Evolutionary conservation across 2,113 vertebrate genomes (phyloP).

Genomic region (Mus pahari): DNA sequence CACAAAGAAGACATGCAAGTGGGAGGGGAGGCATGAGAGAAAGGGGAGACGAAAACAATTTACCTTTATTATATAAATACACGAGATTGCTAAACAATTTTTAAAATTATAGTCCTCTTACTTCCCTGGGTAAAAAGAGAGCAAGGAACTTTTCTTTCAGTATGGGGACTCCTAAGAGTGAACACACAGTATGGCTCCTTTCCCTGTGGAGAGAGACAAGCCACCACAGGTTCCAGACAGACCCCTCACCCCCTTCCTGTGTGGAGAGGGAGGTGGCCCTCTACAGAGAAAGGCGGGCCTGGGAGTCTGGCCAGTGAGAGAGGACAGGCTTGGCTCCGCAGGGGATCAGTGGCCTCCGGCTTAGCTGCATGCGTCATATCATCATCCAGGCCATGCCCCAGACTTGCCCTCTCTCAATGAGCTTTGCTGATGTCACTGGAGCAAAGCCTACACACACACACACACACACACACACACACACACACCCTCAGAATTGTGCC

Average conservation of each 20-base stretch:
- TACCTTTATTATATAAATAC: background rate
- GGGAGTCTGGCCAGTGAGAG: background rate
- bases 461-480: background rate
- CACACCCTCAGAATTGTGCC: background rate
- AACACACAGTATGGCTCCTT: background rate
- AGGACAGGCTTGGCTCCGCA: background rate
- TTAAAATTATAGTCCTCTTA: background rate
- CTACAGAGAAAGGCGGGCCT: background rate
- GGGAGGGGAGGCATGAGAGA: background rate
- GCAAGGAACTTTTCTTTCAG: background rate
- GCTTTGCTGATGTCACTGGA: slow-evolving; percentile 33
- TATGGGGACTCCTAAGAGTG: background rate
- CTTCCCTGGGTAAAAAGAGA: background rate
- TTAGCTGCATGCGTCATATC: slow-evolving; percentile 32
- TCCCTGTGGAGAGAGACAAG: background rate
- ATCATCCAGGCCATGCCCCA: slow-evolving; percentile 36
- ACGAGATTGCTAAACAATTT: background rate
- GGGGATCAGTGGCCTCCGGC: slow-evolving; percentile 19
- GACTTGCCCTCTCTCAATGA: slow-evolving; percentile 19
- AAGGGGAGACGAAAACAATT: background rate
- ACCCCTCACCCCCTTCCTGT: background rate
- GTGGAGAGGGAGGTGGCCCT: background rate
- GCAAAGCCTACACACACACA: background rate
- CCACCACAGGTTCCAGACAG: background rate
- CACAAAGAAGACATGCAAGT: too few species aligned